Percentiles rank a stretch among this genome's conserved stretches.
Conservation (phyloP, 2,797 vertebrate species). For the Poecilia gillii region DNA sequence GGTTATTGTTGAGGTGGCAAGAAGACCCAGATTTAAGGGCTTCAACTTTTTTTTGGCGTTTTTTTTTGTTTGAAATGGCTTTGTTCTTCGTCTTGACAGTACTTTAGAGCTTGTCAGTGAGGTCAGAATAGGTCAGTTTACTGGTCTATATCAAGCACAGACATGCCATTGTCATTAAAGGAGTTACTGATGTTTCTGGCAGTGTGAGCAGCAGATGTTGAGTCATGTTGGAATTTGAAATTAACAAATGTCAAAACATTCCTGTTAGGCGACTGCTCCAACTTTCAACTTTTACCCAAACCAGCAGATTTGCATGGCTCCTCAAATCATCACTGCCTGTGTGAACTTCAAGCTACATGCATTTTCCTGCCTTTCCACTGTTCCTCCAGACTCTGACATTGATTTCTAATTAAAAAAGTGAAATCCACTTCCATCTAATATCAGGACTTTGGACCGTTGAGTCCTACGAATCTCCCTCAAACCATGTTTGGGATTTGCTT, state of each 20-base stretch:
- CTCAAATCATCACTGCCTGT: background rate
- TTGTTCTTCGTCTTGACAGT: background rate
- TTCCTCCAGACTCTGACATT: background rate
- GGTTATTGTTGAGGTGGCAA: background rate
- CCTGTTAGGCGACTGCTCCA: background rate
- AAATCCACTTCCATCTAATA: background rate
- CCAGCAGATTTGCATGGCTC: background rate
- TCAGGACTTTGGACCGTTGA: background rate
- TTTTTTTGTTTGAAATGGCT: background rate
- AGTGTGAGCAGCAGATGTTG: background rate
- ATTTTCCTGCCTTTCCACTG: background rate
- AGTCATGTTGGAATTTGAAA: background rate
- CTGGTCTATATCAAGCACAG: background rate
- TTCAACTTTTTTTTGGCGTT: background rate
- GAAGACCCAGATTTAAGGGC: background rate
- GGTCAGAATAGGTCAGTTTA: background rate
- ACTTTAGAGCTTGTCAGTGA: background rate
- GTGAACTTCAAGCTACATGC: background rate
- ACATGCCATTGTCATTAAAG: background rate
- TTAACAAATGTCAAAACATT: background rate
- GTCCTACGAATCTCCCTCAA: background rate
- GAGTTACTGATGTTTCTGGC: background rate
- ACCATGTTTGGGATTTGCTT: background rate
- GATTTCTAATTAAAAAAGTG: background rate
- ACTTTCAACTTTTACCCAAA: background rate